A percentile compares a stretch with the other conserved stretches of the same genome.
These are phyloP conservation scores for Zaprionus capensis DNA, from an alignment of 1,140 invertebrate genomes.

Conservation along the genomic window DNA sequence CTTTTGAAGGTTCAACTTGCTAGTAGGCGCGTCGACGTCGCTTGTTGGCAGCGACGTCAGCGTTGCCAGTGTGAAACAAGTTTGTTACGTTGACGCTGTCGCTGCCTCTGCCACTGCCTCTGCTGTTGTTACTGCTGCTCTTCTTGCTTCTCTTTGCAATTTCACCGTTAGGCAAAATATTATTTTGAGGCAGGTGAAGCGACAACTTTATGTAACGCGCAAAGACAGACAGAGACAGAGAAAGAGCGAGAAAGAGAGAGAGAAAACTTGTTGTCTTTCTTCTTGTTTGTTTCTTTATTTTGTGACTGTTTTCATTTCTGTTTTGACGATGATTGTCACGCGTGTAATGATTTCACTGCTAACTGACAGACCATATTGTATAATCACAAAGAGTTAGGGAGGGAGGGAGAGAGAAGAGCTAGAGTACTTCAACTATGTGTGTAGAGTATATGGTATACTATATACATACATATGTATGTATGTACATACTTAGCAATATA, in stretches of 20 bases:
- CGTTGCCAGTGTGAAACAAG: slow-evolving; percentile 69
- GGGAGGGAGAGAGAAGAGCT: too few relatives aligned
- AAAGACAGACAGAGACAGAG: slow-evolving; percentile 16
- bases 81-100: slow-evolving; percentile 71
- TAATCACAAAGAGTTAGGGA: slow-evolving; percentile 30
- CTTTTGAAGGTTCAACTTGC: slow-evolving; percentile 84
- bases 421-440: too few relatives aligned
- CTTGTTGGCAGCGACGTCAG: slow-evolving; percentile 32
- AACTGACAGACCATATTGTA: slow-evolving; percentile 52
- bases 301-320: slow-evolving; percentile 27
- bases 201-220: slow-evolving; percentile 65
- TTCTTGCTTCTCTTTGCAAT: slow-evolving; percentile 68
- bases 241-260: neutral
- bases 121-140: slow-evolving; percentile 25
- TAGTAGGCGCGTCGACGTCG: slow-evolving; percentile 55
- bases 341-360: slow-evolving; percentile 75
- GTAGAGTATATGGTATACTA: neutral
- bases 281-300: neutral
- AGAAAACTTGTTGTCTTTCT: slow-evolving; percentile 31
- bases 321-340: slow-evolving; percentile 61
- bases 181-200: slow-evolving; percentile 67
- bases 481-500: too few relatives aligned
- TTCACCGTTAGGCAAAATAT: slow-evolving; percentile 72
- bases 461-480: too few relatives aligned
- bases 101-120: slow-evolving; percentile 16